Evolutionary conservation across 2,797 vertebrate species (phyloP).

Genomic region (Malacoraja senta): DNA sequence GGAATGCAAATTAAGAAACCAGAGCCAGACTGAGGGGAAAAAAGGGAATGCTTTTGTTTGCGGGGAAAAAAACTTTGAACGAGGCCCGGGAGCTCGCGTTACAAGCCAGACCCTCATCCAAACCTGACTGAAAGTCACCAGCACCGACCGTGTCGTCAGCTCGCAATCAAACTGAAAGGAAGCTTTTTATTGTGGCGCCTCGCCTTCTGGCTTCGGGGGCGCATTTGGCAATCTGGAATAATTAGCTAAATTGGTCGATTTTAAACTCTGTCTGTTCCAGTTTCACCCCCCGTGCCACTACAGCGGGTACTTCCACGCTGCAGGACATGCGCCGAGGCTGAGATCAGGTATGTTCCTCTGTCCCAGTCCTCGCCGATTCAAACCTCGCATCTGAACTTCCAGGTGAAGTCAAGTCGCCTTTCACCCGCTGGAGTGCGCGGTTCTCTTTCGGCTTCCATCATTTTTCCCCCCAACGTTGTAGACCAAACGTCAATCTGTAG

Average conservation of each 20-base stretch:
- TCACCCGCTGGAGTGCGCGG: too few species aligned
- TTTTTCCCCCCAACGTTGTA: too few species aligned
- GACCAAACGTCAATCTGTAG: too few species aligned
- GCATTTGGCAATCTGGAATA: conserved; percentile 27
- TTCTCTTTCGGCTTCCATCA: background rate
- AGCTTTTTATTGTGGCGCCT: background rate
- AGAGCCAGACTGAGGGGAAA: background rate
- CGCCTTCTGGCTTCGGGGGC: background rate
- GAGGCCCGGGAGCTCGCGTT: background rate
- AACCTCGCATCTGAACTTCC: background rate
- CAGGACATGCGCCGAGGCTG: background rate
- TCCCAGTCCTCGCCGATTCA: background rate
- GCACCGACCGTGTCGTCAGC: background rate
- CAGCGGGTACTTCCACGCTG: too few species aligned
- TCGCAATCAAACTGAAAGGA: conserved; percentile 7
- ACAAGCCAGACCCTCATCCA: background rate
- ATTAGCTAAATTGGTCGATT: background rate
- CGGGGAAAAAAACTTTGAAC: background rate
- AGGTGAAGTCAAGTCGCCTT: background rate
- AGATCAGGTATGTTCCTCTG: background rate
- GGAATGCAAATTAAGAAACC: conserved; percentile 29
- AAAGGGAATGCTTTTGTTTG: conserved; percentile 9
- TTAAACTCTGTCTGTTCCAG: conserved; percentile 9
- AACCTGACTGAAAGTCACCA: background rate
- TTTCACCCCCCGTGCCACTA: background rate